Base-by-base conservation (phyloP, 2,797 vertebrate species). In the Gadopsis bispinosus region DNA sequence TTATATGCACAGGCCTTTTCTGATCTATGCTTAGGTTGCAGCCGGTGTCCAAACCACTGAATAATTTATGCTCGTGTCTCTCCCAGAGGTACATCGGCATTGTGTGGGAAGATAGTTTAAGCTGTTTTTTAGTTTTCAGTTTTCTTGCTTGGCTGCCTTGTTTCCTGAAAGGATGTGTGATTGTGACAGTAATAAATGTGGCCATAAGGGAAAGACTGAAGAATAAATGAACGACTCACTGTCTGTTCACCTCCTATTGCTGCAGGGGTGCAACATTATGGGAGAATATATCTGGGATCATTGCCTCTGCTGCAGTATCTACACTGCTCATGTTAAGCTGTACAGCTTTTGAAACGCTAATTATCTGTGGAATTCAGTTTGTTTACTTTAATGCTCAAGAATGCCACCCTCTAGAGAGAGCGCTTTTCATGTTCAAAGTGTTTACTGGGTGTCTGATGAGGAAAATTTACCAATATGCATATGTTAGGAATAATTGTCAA, bases 291-390 rank as follows among this genome's bases (percentile, higher is more conserved):
- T 86, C 71, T 22, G 69, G 67, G 67, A 87, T n/a, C 66, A 17
- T 66, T 73, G 82, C 69, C 77, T 79, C 60, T 81, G 67, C 88
- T 88, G 91, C 91, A 87, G 83, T 61, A 51, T 73, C 73, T 74
- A 20, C 73, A 37, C 58, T 17, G 70, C 80, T 87, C 78, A 53
- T 78, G 66, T 76, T 83, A 75, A 87, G 83, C 77, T 51, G 64
- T 50, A 26, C 47, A 66, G 71, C 84, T 86, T 90, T 92, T 92
- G 86, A 91, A 93, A 87, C 89, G 91, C 79, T 89, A 90, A 93
- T 92, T 65, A 87, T 77, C 74, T 62, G 66, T 77, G 78, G 62
- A 87, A 74, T 80, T 58, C 83, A 62, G 89, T 90, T 91, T 89
- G 88, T 92, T 93, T 91, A 81, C 90, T 81, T 35, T 84, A 66